These are phyloP conservation scores for Zygothrica quintamaculata DNA, from an alignment of 2,888 invertebrate species.

Conservation along the genomic window DNA sequence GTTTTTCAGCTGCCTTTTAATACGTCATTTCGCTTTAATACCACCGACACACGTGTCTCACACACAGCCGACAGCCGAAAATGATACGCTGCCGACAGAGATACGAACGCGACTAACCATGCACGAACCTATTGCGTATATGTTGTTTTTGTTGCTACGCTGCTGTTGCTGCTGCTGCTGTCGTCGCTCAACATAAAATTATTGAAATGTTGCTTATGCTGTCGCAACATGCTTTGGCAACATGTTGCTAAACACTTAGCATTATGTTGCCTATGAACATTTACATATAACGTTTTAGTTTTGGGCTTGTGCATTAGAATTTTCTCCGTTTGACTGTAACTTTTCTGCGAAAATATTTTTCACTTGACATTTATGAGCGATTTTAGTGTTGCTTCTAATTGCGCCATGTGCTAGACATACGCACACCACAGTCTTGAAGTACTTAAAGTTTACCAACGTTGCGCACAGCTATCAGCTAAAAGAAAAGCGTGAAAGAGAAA, in stretches of 20 bases:
- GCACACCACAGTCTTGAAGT: background rate
- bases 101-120: slow-evolving; percentile 57
- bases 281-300: slow-evolving; percentile 32
- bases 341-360: slow-evolving; percentile 66
- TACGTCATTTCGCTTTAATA: slow-evolving; percentile 50
- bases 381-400: slow-evolving; percentile 66
- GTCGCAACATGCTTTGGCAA: slow-evolving; percentile 29
- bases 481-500: slow-evolving; percentile 34
- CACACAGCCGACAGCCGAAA: slow-evolving; percentile 71
- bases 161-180: slow-evolving; percentile 42
- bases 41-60: slow-evolving; percentile 58
- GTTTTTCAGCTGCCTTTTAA: slow-evolving; percentile 10
- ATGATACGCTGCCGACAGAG: slow-evolving; percentile 77
- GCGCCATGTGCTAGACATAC: slow-evolving; percentile 54
- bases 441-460: slow-evolving; percentile 40
- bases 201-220: slow-evolving; percentile 37
- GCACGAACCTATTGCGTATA: slow-evolving; percentile 36
- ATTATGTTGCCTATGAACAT: slow-evolving; percentile 54
- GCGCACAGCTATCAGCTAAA: slow-evolving; percentile 42
- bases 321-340: slow-evolving; percentile 28
- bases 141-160: slow-evolving; percentile 47
- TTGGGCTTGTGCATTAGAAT: slow-evolving; percentile 22
- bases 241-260: slow-evolving; percentile 39
- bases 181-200: slow-evolving; percentile 31
- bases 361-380: slow-evolving; percentile 63